Conservation (phyloP, 2,888 invertebrate species). For the Unio pictorum region DNA sequence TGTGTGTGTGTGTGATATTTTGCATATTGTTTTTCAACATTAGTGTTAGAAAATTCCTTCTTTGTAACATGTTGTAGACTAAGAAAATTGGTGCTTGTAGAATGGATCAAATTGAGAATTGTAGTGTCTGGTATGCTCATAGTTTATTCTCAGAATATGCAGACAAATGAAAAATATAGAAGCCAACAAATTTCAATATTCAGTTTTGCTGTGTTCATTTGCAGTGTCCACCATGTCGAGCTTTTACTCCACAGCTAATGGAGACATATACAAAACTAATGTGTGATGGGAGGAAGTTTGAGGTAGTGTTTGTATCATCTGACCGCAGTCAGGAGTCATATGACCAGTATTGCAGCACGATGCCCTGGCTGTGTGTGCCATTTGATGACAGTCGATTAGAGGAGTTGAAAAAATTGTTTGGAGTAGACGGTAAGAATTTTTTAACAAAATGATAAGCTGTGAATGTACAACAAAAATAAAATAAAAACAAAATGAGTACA, state of each 20-base stretch:
- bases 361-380: slow-evolving; percentile 84
- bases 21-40: too few species aligned
- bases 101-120: too few species aligned
- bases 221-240: slow-evolving; percentile 89
- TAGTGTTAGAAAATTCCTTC: too few species aligned
- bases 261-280: slow-evolving; percentile 82
- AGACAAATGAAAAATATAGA: too few species aligned
- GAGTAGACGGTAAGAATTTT: slow-evolving; percentile 79
- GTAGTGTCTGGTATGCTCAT: too few species aligned
- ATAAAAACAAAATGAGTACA: too few species aligned
- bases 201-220: slow-evolving; percentile 50
- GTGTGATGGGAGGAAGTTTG: slow-evolving; percentile 80
- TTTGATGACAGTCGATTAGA: slow-evolving; percentile 79
- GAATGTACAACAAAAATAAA: too few species aligned
- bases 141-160: too few species aligned
- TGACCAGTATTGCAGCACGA: slow-evolving; percentile 80
- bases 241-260: slow-evolving; percentile 85
- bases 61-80: too few species aligned
- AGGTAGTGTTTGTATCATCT: slow-evolving; percentile 88
- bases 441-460: too few species aligned
- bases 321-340: slow-evolving; percentile 89
- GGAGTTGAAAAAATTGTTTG: slow-evolving; percentile 82
- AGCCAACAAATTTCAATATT: not conserved
- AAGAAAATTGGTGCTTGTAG: too few species aligned
- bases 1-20: too few species aligned